Base-by-base conservation (phyloP, 2,797 vertebrate species). In the Allobates femoralis region DNA sequence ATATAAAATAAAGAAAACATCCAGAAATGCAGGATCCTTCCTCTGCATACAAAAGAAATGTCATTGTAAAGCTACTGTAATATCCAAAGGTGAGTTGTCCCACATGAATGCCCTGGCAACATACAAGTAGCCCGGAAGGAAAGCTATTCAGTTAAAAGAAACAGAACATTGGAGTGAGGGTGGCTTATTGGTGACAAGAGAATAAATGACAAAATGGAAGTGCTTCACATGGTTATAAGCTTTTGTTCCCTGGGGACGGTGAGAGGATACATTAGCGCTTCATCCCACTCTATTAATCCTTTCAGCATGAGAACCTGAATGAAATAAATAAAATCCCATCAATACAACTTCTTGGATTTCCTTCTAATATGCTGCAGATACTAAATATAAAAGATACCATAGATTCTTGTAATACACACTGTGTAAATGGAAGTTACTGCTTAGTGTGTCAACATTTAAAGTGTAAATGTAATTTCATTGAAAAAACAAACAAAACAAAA, bases 291-390 rank as follows among this genome's bases (percentile, higher is more conserved):
- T 79, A 85, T 85, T 85, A 71, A 53, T 79, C 84, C 32, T 69
- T 85, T 79, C 84, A 85, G 64, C 34, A 66, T 79, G 76, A 73
- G 84, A 85, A 85, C 83, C 62, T 85, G 28, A 69, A 79, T 73
- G 34, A 79, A 66, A 79, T 55, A 58, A 84, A 79, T 30, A 79
- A 60, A 56, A 85, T 46, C 50, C 37, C 18, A 56, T 69, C 62
- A 81, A 37, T 62, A 46, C 21, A 32, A 75, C n/a, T 62, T 75
- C 81, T 62, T 75, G 71, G 37, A 75, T 76, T 84, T 32, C 37
- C 56, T 56, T 28, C 82, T 46, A 60, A 62, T 75, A 60, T 56
- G 69, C 1, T 62, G 41, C 26, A 69, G 26, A 81, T 50, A 66
- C 66, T 66, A 21, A 69, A 37, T 23, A 41, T 37, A 34, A 16